These are phyloP conservation scores for Muntiacus muntjak DNA, from an alignment of 2,113 vertebrate species.

Conservation along the genomic window DNA sequence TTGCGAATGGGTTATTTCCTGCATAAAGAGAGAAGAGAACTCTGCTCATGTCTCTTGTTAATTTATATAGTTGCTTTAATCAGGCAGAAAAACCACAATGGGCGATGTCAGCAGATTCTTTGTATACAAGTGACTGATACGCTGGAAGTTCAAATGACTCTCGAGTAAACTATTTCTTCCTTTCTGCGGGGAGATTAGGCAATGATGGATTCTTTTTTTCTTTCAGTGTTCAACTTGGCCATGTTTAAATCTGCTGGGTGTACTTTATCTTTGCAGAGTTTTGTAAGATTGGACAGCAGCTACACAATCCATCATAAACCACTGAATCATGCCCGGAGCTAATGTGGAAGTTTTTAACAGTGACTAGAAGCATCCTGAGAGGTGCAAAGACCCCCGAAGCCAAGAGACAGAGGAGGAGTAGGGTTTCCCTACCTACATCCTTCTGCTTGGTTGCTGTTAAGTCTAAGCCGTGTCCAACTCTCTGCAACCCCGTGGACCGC, in stretches of 20 bases:
- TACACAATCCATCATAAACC: fast-evolving
- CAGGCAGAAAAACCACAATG: not conserved
- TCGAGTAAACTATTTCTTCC: not conserved
- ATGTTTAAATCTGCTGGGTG: not conserved
- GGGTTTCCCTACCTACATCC: not conserved
- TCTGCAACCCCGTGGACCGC: not conserved
- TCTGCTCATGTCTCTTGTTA: not conserved
- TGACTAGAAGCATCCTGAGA: fast-evolving
- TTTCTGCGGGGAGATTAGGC: not conserved
- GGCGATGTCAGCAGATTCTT: not conserved
- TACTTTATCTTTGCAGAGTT: not conserved
- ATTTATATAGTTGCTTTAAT: not conserved
- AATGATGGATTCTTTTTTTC: not conserved
- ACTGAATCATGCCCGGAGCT: fast-evolving
- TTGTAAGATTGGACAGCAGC: fast-evolving
- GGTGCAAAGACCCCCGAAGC: fast-evolving
- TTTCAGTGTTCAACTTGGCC: not conserved
- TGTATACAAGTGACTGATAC: not conserved
- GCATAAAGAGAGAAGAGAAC: not conserved
- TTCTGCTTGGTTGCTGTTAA: not conserved
- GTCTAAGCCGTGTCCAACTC: not conserved
- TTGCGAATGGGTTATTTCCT: not conserved
- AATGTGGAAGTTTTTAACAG: not conserved
- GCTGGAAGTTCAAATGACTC: not conserved
- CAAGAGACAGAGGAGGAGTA: not conserved